phyloP scores from a whole-genome alignment of 2,888 invertebrate genomes.

The Congeria kusceri region DNA sequence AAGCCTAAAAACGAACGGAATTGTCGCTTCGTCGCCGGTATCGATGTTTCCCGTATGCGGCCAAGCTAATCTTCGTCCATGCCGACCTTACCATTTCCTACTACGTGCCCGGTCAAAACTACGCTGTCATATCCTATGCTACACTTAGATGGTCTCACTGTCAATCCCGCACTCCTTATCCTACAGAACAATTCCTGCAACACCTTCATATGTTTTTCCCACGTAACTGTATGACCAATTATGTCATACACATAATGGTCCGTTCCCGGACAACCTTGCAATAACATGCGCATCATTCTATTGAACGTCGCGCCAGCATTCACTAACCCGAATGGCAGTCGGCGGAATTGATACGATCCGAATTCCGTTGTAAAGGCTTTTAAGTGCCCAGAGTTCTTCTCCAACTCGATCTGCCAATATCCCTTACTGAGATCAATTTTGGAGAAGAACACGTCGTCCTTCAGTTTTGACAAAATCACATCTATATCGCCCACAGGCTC shows the following conservation, averaged over 20 bases:
- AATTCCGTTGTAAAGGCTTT: slow-evolving; percentile 56
- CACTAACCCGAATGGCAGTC: slow-evolving; percentile 54
- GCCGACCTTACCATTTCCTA: slow-evolving; percentile 24
- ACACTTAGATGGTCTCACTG: slow-evolving; percentile 52
- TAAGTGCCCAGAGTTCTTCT: slow-evolving; percentile 15
- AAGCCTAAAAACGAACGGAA: too few relatives aligned
- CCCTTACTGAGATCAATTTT: slow-evolving; percentile 61
- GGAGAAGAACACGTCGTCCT: slow-evolving; percentile 47
- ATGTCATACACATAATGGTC: slow-evolving; percentile 63
- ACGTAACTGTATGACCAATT: slow-evolving; percentile 41
- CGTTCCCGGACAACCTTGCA: slow-evolving; percentile 33
- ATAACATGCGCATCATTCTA: slow-evolving; percentile 51
- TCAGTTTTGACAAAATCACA: slow-evolving; percentile 57
- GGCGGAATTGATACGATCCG: slow-evolving; percentile 49
- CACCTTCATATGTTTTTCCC: slow-evolving; percentile 46
- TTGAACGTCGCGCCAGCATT: slow-evolving; percentile 41
- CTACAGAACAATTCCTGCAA: slow-evolving; percentile 38
- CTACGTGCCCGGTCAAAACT: slow-evolving; percentile 37
- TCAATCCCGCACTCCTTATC: slow-evolving; percentile 42
- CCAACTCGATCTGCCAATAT: slow-evolving; percentile 62
- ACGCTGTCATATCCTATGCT: slow-evolving; percentile 12
- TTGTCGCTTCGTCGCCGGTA: too few relatives aligned
- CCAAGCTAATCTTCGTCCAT: too few relatives aligned
- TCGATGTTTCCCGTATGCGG: too few relatives aligned
- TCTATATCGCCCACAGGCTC: slow-evolving; percentile 66